These are phyloP conservation scores for Acleris emargana DNA, from an alignment of 2,888 invertebrate genomes.

Conservation along the genomic window DNA sequence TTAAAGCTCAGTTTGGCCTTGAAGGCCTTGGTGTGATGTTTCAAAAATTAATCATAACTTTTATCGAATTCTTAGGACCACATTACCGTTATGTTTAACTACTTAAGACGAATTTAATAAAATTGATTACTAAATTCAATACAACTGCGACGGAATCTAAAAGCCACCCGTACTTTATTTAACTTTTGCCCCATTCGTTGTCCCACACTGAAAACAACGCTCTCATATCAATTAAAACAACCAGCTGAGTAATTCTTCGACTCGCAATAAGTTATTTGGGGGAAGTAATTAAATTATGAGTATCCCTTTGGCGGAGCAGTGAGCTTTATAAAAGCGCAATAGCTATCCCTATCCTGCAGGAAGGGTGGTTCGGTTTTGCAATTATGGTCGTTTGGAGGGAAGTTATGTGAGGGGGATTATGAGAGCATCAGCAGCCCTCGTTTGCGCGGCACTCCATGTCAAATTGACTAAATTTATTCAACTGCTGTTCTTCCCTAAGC, in stretches of 20 bases:
- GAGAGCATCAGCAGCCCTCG: slow-evolving; percentile 30
- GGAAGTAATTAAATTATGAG: slow-evolving; percentile 78
- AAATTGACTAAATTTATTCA: slow-evolving; percentile 82
- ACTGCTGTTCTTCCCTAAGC: slow-evolving; percentile 58
- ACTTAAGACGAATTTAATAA: no score
- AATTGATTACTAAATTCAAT: no score
- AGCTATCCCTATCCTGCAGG: slow-evolving; percentile 76
- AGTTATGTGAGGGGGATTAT: slow-evolving; percentile 32
- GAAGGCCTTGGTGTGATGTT: no score
- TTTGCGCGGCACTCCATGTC: slow-evolving; percentile 56
- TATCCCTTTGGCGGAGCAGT: slow-evolving; percentile 74
- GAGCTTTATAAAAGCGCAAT: slow-evolving; percentile 80
- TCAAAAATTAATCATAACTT: no score
- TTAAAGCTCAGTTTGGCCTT: no score
- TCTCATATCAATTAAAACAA: slow-evolving; percentile 52
- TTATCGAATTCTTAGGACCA: no score
- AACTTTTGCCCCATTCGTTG: not conserved
- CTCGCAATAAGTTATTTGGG: slow-evolving; percentile 66
- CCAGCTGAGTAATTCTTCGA: slow-evolving; percentile 53
- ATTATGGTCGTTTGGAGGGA: slow-evolving; percentile 57
- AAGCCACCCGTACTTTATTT: no score
- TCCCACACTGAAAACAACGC: slow-evolving; percentile 23
- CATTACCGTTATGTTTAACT: no score
- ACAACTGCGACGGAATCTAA: no score
- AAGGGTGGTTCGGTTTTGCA: slow-evolving; percentile 64